Conservation (phyloP, 2,797 vertebrate genomes). For the Epinephelus awoara region DNA sequence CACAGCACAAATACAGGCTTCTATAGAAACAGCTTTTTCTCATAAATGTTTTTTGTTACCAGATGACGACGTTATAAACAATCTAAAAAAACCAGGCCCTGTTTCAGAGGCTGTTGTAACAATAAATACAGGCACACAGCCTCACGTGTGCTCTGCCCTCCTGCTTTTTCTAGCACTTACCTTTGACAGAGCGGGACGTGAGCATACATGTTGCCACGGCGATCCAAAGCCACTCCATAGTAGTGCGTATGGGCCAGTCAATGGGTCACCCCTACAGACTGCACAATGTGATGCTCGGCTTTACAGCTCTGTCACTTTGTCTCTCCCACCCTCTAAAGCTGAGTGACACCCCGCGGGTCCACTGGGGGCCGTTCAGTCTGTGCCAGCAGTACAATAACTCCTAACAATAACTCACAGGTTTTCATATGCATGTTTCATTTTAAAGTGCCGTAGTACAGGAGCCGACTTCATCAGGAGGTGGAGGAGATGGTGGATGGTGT, state of each 20-base stretch:
- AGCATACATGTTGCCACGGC: constrained; percentile 83
- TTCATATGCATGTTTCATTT: too few relatives aligned
- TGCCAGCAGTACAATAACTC: constrained; percentile 28
- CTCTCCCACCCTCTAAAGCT: constrained; percentile 55
- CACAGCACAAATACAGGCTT: not conserved
- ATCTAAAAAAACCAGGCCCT: constrained; percentile 21
- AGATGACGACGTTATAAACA: constrained; percentile 13
- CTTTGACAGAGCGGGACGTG: constrained; percentile 80
- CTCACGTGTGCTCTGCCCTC: constrained; percentile 59
- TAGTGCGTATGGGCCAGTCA: constrained; percentile 64
- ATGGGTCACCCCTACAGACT: constrained; percentile 61
- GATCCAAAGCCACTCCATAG: constrained; percentile 86
- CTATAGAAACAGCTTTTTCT: not conserved
- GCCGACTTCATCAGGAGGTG: too few relatives aligned
- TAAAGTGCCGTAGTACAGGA: too few relatives aligned
- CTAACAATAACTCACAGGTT: constrained; percentile 1
- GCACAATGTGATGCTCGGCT: constrained; percentile 68
- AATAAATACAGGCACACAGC: constrained; percentile 50
- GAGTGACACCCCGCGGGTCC: constrained; percentile 63
- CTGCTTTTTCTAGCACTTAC: constrained; percentile 86
- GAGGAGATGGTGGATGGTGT: too few relatives aligned
- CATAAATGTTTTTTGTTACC: not conserved
- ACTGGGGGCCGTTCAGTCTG: constrained; percentile 28
- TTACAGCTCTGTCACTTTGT: constrained; percentile 71
- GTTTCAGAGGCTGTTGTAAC: constrained; percentile 48